Percentiles rank a stretch among this genome's conserved stretches.
These are phyloP conservation scores for Ataeniobius toweri DNA, from an alignment of 2,797 vertebrate genomes.

Conservation along the genomic window DNA sequence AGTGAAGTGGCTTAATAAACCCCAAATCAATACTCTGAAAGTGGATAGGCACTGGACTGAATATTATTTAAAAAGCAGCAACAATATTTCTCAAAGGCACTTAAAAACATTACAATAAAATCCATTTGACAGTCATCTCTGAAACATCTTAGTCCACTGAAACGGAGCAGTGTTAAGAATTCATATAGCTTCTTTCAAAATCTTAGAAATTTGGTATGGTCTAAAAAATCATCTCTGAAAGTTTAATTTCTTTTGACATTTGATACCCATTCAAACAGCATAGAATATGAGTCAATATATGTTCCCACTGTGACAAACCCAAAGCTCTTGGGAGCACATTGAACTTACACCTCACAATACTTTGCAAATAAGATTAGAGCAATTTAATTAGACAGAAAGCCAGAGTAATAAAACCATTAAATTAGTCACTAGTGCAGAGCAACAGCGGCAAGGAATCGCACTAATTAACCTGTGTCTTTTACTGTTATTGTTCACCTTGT, in stretches of 20 bases:
- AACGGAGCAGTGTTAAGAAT: background rate
- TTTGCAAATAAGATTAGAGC: constrained; percentile 78
- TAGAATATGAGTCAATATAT: constrained; percentile 19
- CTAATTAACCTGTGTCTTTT: constrained; percentile 78
- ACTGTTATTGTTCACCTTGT: constrained; percentile 58
- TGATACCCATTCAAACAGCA: background rate
- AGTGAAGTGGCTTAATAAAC: background rate
- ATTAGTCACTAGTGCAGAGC: constrained; percentile 70
- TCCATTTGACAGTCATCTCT: constrained; percentile 37
- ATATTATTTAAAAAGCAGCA: background rate
- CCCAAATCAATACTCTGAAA: background rate
- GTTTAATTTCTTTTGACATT: constrained; percentile 30
- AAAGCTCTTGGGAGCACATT: constrained; percentile 62
- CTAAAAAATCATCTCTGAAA: constrained; percentile 11
- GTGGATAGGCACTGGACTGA: background rate
- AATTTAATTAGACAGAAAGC: constrained; percentile 77
- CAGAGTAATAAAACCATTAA: constrained; percentile 74
- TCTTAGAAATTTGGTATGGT: background rate
- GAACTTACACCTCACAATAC: constrained; percentile 71
- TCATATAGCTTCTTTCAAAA: background rate
- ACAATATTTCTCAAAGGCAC: background rate
- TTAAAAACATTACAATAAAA: background rate
- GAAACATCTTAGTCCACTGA: constrained; percentile 21
- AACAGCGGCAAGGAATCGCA: constrained; percentile 64
- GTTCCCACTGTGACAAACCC: constrained; percentile 32